A percentile compares a stretch with the other conserved stretches of the same genome.
Evolutionary conservation across 1,140 invertebrate genomes (phyloP).

Genomic region (Drosophila nikananu): DNA sequence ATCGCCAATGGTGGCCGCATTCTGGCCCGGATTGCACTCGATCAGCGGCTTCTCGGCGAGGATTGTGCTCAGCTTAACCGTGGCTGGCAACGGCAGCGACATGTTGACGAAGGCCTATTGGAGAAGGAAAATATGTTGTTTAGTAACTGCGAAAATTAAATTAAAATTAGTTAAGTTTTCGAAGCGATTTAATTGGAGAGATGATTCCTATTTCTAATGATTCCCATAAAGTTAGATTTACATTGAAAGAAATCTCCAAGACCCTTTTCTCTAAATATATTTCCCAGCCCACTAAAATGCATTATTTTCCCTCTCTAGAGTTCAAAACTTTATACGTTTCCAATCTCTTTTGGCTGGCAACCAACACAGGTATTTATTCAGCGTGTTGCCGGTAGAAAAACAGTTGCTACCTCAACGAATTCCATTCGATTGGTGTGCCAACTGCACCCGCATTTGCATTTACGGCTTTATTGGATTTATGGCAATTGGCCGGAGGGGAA

Average conservation of each 20-base stretch:
- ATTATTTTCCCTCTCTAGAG: neutral
- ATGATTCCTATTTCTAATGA: neutral
- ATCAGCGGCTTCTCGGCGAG: constrained; percentile 1
- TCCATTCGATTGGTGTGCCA: constrained; percentile 20
- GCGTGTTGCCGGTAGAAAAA: neutral
- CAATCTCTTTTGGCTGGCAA: neutral
- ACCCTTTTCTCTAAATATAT: neutral
- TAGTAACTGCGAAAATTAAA: neutral
- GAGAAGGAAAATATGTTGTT: neutral
- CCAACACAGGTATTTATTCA: neutral
- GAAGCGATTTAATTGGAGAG: neutral
- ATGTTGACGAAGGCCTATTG: constrained; percentile 48
- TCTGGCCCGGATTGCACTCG: constrained; percentile 35
- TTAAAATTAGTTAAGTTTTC: neutral
- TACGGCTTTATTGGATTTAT: constrained; percentile 69
- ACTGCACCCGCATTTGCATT: constrained; percentile 60
- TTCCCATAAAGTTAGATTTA: too few relatives aligned
- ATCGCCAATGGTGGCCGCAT: constrained; percentile 72
- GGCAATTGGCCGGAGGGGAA: constrained; percentile 54
- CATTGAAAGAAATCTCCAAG: too few relatives aligned
- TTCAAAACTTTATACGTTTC: neutral
- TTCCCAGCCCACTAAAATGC: neutral
- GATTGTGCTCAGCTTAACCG: constrained; percentile 58
- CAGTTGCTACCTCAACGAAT: constrained; percentile 36
- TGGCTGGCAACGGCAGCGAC: constrained; percentile 53